Percentiles rank a stretch among this genome's conserved stretches.
Conservation (phyloP, 2,113 vertebrate genomes). For the Ictidomys tridecemlineatus region DNA sequence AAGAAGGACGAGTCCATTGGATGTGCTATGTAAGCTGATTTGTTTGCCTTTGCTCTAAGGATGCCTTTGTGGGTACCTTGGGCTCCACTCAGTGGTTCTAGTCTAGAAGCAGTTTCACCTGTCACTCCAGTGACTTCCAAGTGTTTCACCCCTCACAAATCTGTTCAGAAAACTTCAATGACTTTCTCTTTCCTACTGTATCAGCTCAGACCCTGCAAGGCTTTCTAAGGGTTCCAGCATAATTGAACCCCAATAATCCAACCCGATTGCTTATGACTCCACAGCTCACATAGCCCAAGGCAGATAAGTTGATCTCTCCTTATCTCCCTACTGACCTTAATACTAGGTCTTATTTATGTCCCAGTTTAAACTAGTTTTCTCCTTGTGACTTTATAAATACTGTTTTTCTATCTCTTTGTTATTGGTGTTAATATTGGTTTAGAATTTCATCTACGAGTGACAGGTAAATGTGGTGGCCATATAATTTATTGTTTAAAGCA, state of each 20-base stretch:
- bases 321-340: background rate
- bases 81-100: background rate
- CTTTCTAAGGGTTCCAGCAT: background rate
- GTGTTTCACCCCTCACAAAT: background rate
- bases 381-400: background rate
- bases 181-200: background rate
- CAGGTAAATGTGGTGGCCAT: background rate
- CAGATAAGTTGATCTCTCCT: background rate
- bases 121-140: too few relatives aligned
- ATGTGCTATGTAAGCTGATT: background rate
- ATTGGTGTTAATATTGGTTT: background rate
- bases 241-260: background rate
- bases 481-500: background rate
- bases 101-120: background rate
- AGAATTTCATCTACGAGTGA: background rate
- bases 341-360: background rate
- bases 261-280: background rate
- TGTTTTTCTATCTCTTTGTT: background rate
- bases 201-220: background rate
- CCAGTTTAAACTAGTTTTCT: background rate
- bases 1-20: background rate
- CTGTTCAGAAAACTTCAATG: background rate
- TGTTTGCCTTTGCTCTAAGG: background rate
- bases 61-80: accelerated
- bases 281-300: background rate